These are phyloP conservation scores for Nesospiza acunhae DNA, from an alignment of 2,113 vertebrate species.

Conservation along the genomic window DNA sequence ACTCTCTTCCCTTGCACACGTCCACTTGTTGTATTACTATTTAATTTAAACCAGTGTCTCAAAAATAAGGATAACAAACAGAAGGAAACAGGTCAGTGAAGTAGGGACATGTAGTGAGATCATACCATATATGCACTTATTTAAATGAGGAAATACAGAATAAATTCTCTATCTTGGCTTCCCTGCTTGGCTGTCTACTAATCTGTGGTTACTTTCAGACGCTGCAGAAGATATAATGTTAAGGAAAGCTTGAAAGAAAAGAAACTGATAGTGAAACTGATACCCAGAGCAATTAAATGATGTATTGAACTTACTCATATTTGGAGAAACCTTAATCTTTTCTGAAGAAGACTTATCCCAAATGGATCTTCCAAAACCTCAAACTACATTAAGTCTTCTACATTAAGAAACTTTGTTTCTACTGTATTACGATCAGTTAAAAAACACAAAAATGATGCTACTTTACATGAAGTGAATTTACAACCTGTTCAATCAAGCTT, in stretches of 20 bases:
- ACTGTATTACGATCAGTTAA: not conserved
- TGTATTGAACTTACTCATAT: not conserved
- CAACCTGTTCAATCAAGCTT: not conserved
- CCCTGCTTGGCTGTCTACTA: not conserved
- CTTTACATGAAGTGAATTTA: not conserved
- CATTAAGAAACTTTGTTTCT: not conserved
- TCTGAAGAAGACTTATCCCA: not conserved
- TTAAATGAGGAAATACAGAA: not conserved
- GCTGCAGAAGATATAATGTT: not conserved
- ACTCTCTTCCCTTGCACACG: not conserved
- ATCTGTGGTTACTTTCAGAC: not conserved
- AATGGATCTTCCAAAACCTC: not conserved
- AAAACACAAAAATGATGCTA: fast-evolving
- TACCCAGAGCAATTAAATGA: not conserved
- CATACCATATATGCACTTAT: not conserved
- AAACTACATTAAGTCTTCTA: not conserved
- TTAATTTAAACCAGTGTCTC: not conserved
- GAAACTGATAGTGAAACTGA: not conserved
- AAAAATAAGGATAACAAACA: not conserved
- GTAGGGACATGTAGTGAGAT: not conserved
- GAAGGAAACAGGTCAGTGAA: not conserved
- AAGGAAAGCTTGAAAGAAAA: not conserved
- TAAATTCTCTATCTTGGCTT: not conserved
- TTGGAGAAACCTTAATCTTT: not conserved
- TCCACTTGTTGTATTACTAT: not conserved